These are phyloP conservation scores for Pelobates cultripes DNA, from an alignment of 2,797 vertebrate species.

Conservation along the genomic window DNA sequence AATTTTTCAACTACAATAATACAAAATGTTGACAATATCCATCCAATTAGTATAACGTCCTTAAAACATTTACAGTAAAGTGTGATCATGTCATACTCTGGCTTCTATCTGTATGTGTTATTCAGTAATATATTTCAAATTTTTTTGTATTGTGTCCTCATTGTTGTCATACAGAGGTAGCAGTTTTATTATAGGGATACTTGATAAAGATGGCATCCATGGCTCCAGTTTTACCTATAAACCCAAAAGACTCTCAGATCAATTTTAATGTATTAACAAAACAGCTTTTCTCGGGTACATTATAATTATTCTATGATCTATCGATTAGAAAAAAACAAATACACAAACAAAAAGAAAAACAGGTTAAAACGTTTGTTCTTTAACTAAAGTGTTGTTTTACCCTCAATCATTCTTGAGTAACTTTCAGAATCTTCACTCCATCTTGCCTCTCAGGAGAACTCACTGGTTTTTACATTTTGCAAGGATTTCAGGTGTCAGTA, in stretches of 20 bases:
- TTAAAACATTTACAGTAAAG: no score
- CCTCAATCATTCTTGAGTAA: neutral
- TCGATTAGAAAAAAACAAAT: slow-evolving; percentile 35
- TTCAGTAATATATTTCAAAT: no score
- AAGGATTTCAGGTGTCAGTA: slow-evolving; percentile 52
- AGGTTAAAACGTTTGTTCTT: slow-evolving; percentile 19
- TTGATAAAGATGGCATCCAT: neutral
- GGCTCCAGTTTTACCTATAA: neutral
- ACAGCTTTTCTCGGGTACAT: slow-evolving; percentile 2
- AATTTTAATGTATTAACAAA: slow-evolving; percentile 7
- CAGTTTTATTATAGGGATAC: neutral
- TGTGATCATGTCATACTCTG: no score
- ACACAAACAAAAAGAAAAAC: no score
- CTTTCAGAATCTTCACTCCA: neutral
- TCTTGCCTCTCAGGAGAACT: slow-evolving; percentile 7
- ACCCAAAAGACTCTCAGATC: neutral
- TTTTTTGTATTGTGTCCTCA: no score
- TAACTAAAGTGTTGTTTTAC: slow-evolving; percentile 46
- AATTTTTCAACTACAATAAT: no score
- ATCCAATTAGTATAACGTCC: no score
- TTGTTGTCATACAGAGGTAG: neutral
- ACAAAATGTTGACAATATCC: no score
- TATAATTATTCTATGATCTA: slow-evolving; percentile 51
- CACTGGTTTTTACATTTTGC: slow-evolving; percentile 26
- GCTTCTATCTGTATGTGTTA: no score